Conservation (phyloP, 2,888 invertebrate species). For the Eupithecia abbreviata region DNA sequence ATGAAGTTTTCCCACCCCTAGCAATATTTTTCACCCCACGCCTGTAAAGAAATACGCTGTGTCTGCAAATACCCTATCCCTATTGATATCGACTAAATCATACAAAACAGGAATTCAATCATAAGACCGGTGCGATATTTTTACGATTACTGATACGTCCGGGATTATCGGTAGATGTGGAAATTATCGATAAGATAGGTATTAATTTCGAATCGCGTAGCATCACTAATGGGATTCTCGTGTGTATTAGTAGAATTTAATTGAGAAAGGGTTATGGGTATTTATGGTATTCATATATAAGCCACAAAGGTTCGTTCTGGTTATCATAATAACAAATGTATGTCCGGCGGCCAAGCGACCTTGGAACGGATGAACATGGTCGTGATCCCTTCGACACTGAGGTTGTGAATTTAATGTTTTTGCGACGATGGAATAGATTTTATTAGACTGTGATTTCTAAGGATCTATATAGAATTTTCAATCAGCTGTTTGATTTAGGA, state of each 20-base stretch:
- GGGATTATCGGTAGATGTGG: slow-evolving; percentile 13
- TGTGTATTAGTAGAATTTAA: slow-evolving; percentile 23
- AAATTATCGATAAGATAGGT: background rate
- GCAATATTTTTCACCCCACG: slow-evolving; percentile 22
- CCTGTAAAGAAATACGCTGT: slow-evolving; percentile 42
- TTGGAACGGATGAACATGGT: background rate
- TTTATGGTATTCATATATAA: background rate
- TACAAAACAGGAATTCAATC: slow-evolving; percentile 72
- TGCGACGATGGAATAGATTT: background rate
- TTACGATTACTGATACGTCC: slow-evolving; percentile 42
- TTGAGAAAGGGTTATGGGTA: slow-evolving; percentile 1
- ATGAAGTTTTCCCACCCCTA: slow-evolving; percentile 15
- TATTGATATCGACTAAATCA: slow-evolving; percentile 72
- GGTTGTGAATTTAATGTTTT: background rate
- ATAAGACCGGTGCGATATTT: slow-evolving; percentile 51
- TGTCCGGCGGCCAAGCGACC: background rate
- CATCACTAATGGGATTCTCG: slow-evolving; percentile 21
- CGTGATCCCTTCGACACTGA: background rate
- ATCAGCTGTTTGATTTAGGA: too few relatives aligned
- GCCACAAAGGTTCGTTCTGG: background rate
- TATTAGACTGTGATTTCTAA: background rate
- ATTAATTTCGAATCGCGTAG: slow-evolving; percentile 40
- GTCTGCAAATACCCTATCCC: slow-evolving; percentile 52
- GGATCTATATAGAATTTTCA: background rate
- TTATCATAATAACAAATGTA: background rate